Percentiles rank a stretch among this genome's conserved stretches.
These are phyloP conservation scores for Nasua narica DNA, from an alignment of 2,797 vertebrate genomes.

Conservation along the genomic window DNA sequence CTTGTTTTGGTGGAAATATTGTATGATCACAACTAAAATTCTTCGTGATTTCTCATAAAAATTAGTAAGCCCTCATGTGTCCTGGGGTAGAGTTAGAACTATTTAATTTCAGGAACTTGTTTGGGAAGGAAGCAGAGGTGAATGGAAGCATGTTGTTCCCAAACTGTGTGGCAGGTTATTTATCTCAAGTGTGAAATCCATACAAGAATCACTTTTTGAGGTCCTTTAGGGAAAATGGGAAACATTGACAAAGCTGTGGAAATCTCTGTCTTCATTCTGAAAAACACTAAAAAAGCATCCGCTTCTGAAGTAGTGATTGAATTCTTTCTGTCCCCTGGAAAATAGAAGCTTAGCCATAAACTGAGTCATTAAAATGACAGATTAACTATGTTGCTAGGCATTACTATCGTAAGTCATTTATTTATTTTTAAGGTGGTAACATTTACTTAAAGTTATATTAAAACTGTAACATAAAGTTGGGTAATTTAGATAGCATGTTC, in stretches of 20 bases:
- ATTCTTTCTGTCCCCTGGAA: not conserved
- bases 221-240: not conserved
- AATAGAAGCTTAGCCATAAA: not conserved
- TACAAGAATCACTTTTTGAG: not conserved
- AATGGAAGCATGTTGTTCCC: not conserved
- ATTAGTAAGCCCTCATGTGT: not conserved
- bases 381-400: not conserved
- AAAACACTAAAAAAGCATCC: not conserved
- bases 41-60: not conserved
- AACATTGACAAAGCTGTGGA: not conserved
- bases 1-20: not conserved
- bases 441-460: not conserved
- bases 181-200: not conserved
- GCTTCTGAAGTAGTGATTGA: not conserved
- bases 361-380: not conserved
- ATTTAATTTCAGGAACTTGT: not conserved
- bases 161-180: not conserved
- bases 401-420: not conserved
- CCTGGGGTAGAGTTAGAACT: not conserved
- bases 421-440: conserved; percentile 15
- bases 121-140: not conserved
- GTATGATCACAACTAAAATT: not conserved
- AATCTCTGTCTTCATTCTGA: not conserved
- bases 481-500: not conserved
- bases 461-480: not conserved